phyloP scores from a whole-genome alignment of 2,113 vertebrate species.

The Sylvicapra grimmia region DNA sequence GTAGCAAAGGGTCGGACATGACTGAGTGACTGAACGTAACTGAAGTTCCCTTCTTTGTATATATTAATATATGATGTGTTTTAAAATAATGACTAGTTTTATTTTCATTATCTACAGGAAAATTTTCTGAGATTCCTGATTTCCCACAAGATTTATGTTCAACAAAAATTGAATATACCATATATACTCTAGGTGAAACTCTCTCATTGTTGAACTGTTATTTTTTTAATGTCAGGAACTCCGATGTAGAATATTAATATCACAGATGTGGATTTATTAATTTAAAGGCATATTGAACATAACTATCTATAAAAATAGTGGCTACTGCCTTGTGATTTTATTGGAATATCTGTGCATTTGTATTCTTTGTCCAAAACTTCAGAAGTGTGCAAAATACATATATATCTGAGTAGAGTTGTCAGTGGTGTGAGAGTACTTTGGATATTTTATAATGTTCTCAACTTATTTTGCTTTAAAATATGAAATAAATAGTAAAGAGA shows the following conservation, averaged over 20 bases:
- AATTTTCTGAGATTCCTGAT: constrained; percentile 55
- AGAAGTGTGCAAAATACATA: not conserved
- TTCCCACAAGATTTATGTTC: constrained; percentile 56
- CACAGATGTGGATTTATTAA: not conserved
- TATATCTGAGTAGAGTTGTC: not conserved
- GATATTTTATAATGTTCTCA: not conserved
- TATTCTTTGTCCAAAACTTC: not conserved
- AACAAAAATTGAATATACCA: constrained; percentile 56
- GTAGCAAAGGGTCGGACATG: too few species aligned
- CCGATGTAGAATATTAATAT: not conserved
- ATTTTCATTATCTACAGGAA: constrained; percentile 57
- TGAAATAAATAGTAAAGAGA: not conserved
- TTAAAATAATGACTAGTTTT: constrained; percentile 45
- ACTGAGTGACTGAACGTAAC: too few species aligned
- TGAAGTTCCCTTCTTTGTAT: not conserved
- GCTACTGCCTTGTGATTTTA: not conserved
- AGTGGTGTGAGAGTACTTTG: not conserved
- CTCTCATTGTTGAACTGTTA: constrained; percentile 35
- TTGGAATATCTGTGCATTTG: not conserved
- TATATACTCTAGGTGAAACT: constrained; percentile 12
- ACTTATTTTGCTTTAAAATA: not conserved
- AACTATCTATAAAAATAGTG: not conserved
- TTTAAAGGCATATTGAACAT: not conserved
- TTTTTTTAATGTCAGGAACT: not conserved
- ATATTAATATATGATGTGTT: constrained; percentile 36